A percentile compares a stretch with the other conserved stretches of the same genome.
These are phyloP conservation scores for Euthynnus affinis DNA, from an alignment of 2,797 vertebrate species.

Conservation along the genomic window DNA sequence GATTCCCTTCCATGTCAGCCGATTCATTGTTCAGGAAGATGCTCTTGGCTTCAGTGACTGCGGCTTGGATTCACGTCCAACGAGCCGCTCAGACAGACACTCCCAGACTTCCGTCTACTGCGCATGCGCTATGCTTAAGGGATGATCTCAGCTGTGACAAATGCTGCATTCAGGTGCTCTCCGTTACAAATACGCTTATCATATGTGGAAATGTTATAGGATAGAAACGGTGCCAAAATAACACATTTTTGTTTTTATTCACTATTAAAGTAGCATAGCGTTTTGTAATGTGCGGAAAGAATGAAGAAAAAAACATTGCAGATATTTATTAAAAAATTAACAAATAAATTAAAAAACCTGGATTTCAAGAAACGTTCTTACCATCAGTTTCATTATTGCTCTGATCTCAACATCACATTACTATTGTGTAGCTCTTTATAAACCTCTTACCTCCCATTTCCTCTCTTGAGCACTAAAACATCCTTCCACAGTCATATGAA, in stretches of 20 bases:
- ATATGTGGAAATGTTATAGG: not conserved
- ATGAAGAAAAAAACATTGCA: not conserved
- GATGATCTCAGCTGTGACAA: slow-evolving; percentile 59
- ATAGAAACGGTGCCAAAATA: not conserved
- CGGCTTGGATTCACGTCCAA: slow-evolving; percentile 64
- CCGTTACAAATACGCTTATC: slow-evolving; percentile 2
- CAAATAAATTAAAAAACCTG: not conserved
- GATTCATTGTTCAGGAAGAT: slow-evolving; percentile 76
- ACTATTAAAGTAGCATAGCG: too few species aligned
- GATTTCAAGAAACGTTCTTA: too few species aligned
- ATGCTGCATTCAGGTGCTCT: slow-evolving; percentile 74
- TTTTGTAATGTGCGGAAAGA: not conserved
- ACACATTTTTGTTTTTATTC: not conserved
- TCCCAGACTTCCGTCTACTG: slow-evolving; percentile 73
- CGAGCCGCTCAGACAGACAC: slow-evolving; percentile 79
- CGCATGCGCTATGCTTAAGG: slow-evolving; percentile 72
- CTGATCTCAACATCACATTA: not conserved
- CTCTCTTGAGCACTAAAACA: not conserved
- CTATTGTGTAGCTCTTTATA: not conserved
- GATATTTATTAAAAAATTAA: not conserved
- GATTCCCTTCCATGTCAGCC: slow-evolving; percentile 29
- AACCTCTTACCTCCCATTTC: not conserved
- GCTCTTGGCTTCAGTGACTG: slow-evolving; percentile 64
- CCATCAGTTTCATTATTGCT: not conserved
- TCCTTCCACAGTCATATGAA: not conserved